A percentile compares a stretch with the other conserved stretches of the same genome.
Evolutionary conservation across 2,888 invertebrate species (phyloP).

Genomic region (Callinectes sapidus): DNA sequence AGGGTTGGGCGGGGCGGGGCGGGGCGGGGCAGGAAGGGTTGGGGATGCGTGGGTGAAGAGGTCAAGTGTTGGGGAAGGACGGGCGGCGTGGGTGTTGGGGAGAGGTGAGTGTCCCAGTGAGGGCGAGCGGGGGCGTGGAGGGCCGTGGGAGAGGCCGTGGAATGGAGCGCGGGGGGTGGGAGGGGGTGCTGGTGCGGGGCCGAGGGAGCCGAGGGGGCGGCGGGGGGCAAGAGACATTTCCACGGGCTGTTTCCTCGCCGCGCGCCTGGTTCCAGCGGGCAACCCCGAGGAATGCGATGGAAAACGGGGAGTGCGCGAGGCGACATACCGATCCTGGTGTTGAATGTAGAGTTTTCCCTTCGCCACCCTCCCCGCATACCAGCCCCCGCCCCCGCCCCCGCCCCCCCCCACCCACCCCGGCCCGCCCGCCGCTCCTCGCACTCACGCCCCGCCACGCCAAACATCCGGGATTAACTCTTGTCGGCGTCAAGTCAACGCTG

Average conservation of each 20-base stretch:
- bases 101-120: not conserved
- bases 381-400: not conserved
- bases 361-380: not conserved
- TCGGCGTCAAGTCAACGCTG: conserved; percentile 35
- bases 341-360: not conserved
- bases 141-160: conserved; percentile 10
- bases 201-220: not conserved
- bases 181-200: not conserved
- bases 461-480: conserved; percentile 33
- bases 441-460: conserved; percentile 1
- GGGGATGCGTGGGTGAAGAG: not conserved
- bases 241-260: conserved; percentile 38
- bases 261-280: conserved; percentile 40
- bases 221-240: not conserved
- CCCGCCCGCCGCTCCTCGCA: not conserved
- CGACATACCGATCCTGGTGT: conserved; percentile 35
- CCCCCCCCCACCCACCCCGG: not conserved
- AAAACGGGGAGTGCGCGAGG: conserved; percentile 37
- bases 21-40: not conserved
- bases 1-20: not conserved
- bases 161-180: not conserved
- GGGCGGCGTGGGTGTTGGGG: not conserved
- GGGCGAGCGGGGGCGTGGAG: not conserved
- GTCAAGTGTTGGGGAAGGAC: not conserved
- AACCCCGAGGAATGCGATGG: conserved; percentile 45